Evolutionary conservation across 2,113 vertebrate species (phyloP), one percentile per base, ranked within the genome.

Genomic region (Eclectus roratus): DNA sequence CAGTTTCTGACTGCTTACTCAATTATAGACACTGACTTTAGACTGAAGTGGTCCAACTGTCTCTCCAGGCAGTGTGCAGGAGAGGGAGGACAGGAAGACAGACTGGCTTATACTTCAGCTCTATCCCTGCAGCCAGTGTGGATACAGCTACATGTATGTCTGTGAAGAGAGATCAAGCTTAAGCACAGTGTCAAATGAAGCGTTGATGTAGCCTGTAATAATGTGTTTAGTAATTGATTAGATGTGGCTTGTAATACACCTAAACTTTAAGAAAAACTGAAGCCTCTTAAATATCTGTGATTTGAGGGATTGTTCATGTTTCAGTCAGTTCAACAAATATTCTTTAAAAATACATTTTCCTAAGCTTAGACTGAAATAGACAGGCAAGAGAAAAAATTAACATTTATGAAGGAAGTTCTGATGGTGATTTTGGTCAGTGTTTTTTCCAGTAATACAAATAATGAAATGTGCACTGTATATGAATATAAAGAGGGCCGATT

Each of bases 101-200:
- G 49, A 4, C 17, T 73, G 69, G 25, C 3, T 61, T 47, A 6
- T 21, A 8, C 14, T 49, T 37, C 46, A 60, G 0, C 39, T 77
- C 53, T 35, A 0, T 24, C 21, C 25, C 31, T 90, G 37, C n/a
- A 58, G 23, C 23, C 1, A 0, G 10, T 14, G 28, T 55, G 31
- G 29, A 12, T 49, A 35, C 19, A 63, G 37, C 9, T 65, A 46
- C 13, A 9, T 0, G 0, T 50, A 7, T 14, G 20, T 24, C 60
- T 85, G 39, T 56, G 58, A 91, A 33, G 11, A 82, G 35, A 5
- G 49, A 13, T 29, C 47, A 46, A 12, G 25, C 11, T 35, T 21
- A 79, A 79, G 21, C 15, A 12, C 39, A 68, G 14, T 28, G 20
- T 31, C 33, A 50, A 81, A 84, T n/a, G 29, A 28, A 11, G 13